Conservation (phyloP, 2,113 vertebrate genomes). For the Anolis sagrei region DNA sequence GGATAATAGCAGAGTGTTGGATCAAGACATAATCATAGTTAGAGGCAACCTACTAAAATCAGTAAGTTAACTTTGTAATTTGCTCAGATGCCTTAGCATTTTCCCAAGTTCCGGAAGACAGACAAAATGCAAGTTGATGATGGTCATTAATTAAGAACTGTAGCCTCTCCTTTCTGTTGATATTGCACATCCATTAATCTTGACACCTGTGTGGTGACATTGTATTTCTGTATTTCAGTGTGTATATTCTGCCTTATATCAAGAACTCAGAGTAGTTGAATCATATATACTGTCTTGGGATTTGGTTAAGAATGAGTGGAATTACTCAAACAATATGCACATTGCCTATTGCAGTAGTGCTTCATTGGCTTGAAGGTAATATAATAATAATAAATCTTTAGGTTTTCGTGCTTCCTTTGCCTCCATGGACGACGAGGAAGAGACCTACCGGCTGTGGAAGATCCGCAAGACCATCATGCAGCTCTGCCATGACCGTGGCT, state of each 20-base stretch:
- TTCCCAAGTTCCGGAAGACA: background rate
- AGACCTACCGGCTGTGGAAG: too few species aligned
- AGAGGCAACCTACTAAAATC: background rate
- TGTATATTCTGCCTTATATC: too few species aligned
- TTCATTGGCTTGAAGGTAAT: too few species aligned
- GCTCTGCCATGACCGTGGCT: conserved; percentile 95
- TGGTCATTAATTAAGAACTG: background rate
- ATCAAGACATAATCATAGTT: background rate
- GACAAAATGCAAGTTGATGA: background rate
- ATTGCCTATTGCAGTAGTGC: background rate
- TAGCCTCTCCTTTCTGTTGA: background rate
- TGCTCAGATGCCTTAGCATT: background rate
- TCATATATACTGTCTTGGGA: background rate
- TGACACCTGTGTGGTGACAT: background rate
- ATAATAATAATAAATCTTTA: too few species aligned
- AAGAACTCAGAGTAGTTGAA: background rate
- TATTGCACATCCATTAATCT: background rate
- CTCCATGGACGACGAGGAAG: too few species aligned
- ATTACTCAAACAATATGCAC: background rate
- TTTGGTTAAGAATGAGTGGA: background rate
- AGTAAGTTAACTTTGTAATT: background rate
- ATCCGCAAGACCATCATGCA: too few species aligned
- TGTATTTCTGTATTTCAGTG: too few species aligned
- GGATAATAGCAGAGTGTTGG: background rate
- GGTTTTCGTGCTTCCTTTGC: too few species aligned